A percentile compares a stretch with the other conserved stretches of the same genome.
These are phyloP conservation scores for Australoheros scitulus DNA, from an alignment of 2,113 vertebrate genomes.

Conservation along the genomic window DNA sequence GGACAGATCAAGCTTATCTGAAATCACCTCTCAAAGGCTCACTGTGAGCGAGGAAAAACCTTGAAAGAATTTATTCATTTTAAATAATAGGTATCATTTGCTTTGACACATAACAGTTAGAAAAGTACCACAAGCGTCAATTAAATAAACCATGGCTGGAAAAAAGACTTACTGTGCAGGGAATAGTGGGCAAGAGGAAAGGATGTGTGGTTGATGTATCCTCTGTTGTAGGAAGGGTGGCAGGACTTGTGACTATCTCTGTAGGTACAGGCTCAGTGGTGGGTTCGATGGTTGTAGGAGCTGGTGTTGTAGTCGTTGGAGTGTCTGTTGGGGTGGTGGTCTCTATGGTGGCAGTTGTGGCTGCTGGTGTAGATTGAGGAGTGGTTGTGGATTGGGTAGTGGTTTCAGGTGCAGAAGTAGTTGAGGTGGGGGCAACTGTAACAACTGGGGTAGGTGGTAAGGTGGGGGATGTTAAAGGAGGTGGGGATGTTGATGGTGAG, in stretches of 20 bases:
- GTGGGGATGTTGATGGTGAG: constrained; percentile 5
- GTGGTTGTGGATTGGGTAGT: constrained; percentile 8
- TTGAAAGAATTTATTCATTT: background rate
- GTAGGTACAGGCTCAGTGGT: constrained; percentile 53
- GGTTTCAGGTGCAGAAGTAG: constrained; percentile 30
- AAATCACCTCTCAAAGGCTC: background rate
- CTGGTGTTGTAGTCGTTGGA: constrained; percentile 31
- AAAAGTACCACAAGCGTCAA: background rate
- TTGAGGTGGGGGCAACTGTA: constrained; percentile 31
- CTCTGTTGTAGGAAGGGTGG: constrained; percentile 47
- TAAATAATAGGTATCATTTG: background rate
- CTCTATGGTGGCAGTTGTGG: constrained; percentile 4
- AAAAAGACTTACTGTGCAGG: constrained; percentile 77
- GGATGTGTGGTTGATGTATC: constrained; percentile 59
- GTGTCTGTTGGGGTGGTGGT: constrained; percentile 40
- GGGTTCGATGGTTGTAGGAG: constrained; percentile 47
- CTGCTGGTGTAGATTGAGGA: constrained; percentile 20
- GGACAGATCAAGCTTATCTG: background rate
- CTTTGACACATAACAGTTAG: background rate
- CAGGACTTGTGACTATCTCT: constrained; percentile 51
- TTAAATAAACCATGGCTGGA: background rate
- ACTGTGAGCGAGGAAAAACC: background rate
- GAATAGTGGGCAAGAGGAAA: constrained; percentile 71
- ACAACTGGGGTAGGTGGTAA: constrained; percentile 25
- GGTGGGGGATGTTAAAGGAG: constrained; percentile 20